Evolutionary conservation across 64 coral and sea anemone genomes (phyloP).

Genomic region (Montipora capricornis): DNA sequence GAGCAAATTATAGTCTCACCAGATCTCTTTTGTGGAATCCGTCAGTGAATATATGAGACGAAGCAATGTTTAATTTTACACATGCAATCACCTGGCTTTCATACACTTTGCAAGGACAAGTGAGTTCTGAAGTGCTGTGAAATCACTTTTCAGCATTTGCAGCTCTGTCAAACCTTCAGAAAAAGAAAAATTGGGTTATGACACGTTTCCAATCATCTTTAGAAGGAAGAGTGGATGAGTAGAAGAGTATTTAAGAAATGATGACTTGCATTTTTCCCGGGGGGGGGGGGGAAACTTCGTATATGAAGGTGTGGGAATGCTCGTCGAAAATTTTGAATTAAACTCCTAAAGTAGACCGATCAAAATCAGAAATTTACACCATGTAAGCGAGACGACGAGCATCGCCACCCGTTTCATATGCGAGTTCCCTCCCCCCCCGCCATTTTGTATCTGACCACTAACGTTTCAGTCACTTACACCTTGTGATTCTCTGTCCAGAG

Average conservation of each 20-base stretch:
- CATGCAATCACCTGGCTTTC: slow-evolving; percentile 67
- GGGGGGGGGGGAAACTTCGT: no score
- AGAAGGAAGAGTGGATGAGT: no score
- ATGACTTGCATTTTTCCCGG: no score
- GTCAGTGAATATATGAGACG: not conserved
- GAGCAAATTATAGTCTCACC: not conserved
- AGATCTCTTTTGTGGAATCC: not conserved
- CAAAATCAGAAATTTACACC: no score
- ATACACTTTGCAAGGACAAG: slow-evolving; percentile 84
- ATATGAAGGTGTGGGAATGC: no score
- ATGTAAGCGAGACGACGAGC: no score
- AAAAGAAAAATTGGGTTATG: not conserved
- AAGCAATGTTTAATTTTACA: no score
- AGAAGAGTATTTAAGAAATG: no score
- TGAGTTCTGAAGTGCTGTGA: slow-evolving; percentile 78
- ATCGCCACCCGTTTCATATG: no score
- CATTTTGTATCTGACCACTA: not conserved
- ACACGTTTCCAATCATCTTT: no score
- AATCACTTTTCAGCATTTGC: slow-evolving; percentile 71
- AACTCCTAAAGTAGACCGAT: no score
- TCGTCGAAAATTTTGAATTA: no score
- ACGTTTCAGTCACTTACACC: slow-evolving; percentile 74
- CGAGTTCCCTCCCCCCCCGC: not conserved
- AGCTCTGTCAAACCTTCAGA: slow-evolving; percentile 80
- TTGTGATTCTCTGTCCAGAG: slow-evolving; percentile 88